Percentiles rank a stretch among this genome's conserved stretches.
Conservation (phyloP, 2,888 invertebrate species). For the Sinhomidia bicolor region DNA sequence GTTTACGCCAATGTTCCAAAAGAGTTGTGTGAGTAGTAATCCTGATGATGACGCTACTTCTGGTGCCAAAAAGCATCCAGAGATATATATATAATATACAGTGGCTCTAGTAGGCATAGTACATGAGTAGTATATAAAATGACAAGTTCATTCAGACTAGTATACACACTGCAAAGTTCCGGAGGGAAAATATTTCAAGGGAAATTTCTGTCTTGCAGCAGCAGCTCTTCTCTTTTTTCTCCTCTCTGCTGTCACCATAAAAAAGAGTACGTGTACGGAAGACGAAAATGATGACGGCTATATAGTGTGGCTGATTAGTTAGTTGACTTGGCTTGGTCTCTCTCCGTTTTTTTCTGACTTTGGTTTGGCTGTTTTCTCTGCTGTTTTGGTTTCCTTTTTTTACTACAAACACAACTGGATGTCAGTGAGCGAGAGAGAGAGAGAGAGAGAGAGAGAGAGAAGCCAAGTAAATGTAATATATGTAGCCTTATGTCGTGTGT, state of each 20-base stretch:
- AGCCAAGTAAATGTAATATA: neutral
- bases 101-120: no score
- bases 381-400: neutral
- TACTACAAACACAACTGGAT: conserved; percentile 3
- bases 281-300: conserved; percentile 55
- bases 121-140: neutral
- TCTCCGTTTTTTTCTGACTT: neutral
- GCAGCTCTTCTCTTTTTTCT: neutral
- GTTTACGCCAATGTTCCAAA: neutral
- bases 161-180: neutral
- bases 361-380: neutral
- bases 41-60: neutral
- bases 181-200: conserved; percentile 48
- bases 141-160: neutral
- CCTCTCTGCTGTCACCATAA: conserved; percentile 1
- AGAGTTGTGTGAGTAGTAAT: no score
- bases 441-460: no score
- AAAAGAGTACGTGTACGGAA: conserved; percentile 45
- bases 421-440: neutral
- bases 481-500: neutral
- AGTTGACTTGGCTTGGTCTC: conserved; percentile 15
- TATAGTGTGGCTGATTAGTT: conserved; percentile 54
- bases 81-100: no score
- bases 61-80: conserved; percentile 23
- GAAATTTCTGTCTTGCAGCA: conserved; percentile 39